Base-by-base conservation (phyloP, 35 echinoderm and acorn worm species). In the Apostichopus japonicus region DNA sequence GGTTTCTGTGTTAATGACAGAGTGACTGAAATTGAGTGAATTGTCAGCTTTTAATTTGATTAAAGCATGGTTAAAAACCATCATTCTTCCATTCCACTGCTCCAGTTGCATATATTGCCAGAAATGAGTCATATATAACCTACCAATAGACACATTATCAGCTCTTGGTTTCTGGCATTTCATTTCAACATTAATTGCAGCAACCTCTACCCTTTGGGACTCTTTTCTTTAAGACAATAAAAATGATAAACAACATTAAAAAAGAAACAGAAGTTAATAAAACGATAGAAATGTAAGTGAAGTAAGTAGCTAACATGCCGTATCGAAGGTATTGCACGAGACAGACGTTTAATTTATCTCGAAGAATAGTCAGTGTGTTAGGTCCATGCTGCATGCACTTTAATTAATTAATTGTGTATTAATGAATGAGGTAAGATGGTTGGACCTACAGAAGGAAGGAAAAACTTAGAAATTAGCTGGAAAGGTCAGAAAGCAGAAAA, bases 41-140 rank as follows among this genome's bases (percentile, higher is more conserved):
- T 84, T 84, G 81, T 84, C 54, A 58, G 56, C 54, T 44, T 84
- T 57, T 57, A 84, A 84, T 84, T 84, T 84, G 54, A 84, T 84
- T 84, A 84, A 84, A 58, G 53, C 21, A 58, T 57, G 17, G 81
- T n/a, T 84, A 23, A 61, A 84, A 24, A 15, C 81, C 24, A 23
- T 84, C 81, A 84, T 19, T 75, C 71, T 75, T 19, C 71, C 71
- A 23, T 15, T 75, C 71, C 9, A 84, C 6, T 23, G 81, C n/a
- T 84, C 51, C 9, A 84, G 54, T 57, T 84, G 17, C n/a, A 54
- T 84, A 56, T 59, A 84, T 84, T 84, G 13, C 17, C 17, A 59
- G 4, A 16, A 84, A 58, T 84, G 54, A 84, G 81, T 56, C 81
- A 84, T 84, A 27, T 27, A 27, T 44, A 44, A 57, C 54, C 15